phyloP scores from a whole-genome alignment of 2,113 vertebrate species.

The Otus sunia region DNA sequence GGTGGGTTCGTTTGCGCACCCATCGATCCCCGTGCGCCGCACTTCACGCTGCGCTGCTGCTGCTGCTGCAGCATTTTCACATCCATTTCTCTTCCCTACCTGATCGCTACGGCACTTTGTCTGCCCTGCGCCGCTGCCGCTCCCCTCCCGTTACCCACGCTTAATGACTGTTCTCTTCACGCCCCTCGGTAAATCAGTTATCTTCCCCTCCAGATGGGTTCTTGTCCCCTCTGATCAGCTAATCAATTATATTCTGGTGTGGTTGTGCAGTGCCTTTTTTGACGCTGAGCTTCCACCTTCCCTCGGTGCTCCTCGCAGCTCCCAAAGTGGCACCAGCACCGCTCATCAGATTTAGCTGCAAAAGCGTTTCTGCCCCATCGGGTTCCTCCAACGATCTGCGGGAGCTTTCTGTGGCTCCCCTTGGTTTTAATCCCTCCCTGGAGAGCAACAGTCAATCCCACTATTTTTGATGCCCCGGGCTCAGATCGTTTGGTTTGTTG shows the following conservation, averaged over 20 bases:
- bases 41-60: not conserved
- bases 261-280: not conserved
- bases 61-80: not conserved
- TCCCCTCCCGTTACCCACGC: not conserved
- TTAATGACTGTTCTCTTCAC: not conserved
- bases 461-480: not conserved
- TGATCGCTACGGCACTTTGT: not conserved
- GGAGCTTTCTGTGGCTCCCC: not conserved
- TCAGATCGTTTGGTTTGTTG: not conserved
- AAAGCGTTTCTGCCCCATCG: not conserved
- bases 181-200: not conserved
- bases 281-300: rapidly evolving
- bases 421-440: not conserved
- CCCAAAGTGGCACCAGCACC: not conserved
- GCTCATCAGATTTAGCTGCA: not conserved
- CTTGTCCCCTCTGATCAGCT: not conserved
- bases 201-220: not conserved
- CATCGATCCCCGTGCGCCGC: rapidly evolving
- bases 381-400: rapidly evolving
- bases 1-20: rapidly evolving
- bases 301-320: rapidly evolving
- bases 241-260: not conserved
- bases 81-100: not conserved
- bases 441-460: not conserved
- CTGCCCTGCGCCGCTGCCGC: rapidly evolving